Evolutionary conservation across 2,797 vertebrate genomes (phyloP).

Genomic region (Echiichthys vipera): DNA sequence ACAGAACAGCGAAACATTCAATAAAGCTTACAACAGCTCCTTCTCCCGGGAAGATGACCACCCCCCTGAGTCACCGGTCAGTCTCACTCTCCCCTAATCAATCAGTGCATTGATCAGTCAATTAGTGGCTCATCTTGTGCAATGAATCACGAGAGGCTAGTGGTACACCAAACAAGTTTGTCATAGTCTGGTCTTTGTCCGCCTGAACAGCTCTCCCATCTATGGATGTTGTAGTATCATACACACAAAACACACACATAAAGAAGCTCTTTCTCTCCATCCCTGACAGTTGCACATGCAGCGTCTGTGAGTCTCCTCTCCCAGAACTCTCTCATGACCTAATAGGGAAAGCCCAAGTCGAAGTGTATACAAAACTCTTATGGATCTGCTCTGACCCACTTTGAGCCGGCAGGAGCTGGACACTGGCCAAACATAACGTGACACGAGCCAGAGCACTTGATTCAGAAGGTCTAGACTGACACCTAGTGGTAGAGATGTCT

Average conservation of each 20-base stretch:
- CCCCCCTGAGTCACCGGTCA: slow-evolving; percentile 89
- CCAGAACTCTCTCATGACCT: slow-evolving; percentile 72
- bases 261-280: slow-evolving; percentile 61
- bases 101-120: slow-evolving; percentile 42
- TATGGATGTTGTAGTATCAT: slow-evolving; percentile 56
- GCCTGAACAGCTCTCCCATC: slow-evolving; percentile 63
- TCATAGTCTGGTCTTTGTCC: slow-evolving; percentile 64
- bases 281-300: slow-evolving; percentile 36
- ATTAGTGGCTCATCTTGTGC: slow-evolving; percentile 18
- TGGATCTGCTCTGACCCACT: slow-evolving; percentile 79
- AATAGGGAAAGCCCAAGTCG: slow-evolving; percentile 76
- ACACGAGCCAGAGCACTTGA: slow-evolving; percentile 1
- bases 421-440: slow-evolving; percentile 46
- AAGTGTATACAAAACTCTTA: slow-evolving; percentile 76
- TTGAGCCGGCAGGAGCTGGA: slow-evolving; percentile 63
- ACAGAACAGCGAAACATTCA: slow-evolving; percentile 96
- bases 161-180: slow-evolving; percentile 13
- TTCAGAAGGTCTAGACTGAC: slow-evolving; percentile 53
- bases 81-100: slow-evolving; percentile 37
- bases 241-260: slow-evolving; percentile 48
- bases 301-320: slow-evolving; percentile 55
- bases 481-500: slow-evolving; percentile 66
- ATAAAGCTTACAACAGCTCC: slow-evolving; percentile 91
- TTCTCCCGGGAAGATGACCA: slow-evolving; percentile 92
- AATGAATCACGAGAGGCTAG: slow-evolving; percentile 40